These are phyloP conservation scores for Pleuronectes platessa DNA, from an alignment of 2,113 vertebrate genomes.

Conservation along the genomic window DNA sequence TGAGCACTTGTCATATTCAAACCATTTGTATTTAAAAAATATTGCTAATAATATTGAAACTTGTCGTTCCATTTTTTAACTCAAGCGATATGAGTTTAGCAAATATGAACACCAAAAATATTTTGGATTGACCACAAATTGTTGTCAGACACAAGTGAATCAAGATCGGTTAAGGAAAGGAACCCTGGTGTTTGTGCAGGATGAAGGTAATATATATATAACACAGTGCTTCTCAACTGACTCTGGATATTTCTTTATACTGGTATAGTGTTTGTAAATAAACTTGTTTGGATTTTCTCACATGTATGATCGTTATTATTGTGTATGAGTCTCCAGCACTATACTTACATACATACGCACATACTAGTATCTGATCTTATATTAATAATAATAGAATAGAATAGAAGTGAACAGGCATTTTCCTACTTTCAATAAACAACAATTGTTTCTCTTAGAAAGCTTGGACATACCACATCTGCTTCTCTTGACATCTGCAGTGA, in stretches of 20 bases:
- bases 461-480: too few relatives aligned
- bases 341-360: too few relatives aligned
- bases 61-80: conserved; percentile 9
- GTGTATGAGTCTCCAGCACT: background rate
- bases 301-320: conserved; percentile 23
- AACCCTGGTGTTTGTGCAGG: conserved; percentile 28
- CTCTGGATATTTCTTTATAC: conserved; percentile 73
- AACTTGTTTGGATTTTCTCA: conserved; percentile 77
- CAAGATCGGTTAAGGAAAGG: conserved; percentile 8
- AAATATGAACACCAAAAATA: conserved; percentile 23
- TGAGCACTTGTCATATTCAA: conserved; percentile 6
- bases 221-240: conserved; percentile 65
- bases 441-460: too few relatives aligned
- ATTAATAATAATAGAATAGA: too few relatives aligned
- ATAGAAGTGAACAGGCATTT: too few relatives aligned
- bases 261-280: conserved; percentile 80
- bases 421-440: too few relatives aligned
- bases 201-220: conserved; percentile 28
- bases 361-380: too few relatives aligned
- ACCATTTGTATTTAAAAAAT: background rate
- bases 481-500: too few relatives aligned
- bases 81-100: background rate
- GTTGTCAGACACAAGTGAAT: conserved; percentile 39
- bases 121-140: conserved; percentile 21
- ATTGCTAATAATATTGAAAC: conserved; percentile 6